Base-by-base conservation (phyloP, 2,113 vertebrate genomes). In the Oxyura jamaicensis region DNA sequence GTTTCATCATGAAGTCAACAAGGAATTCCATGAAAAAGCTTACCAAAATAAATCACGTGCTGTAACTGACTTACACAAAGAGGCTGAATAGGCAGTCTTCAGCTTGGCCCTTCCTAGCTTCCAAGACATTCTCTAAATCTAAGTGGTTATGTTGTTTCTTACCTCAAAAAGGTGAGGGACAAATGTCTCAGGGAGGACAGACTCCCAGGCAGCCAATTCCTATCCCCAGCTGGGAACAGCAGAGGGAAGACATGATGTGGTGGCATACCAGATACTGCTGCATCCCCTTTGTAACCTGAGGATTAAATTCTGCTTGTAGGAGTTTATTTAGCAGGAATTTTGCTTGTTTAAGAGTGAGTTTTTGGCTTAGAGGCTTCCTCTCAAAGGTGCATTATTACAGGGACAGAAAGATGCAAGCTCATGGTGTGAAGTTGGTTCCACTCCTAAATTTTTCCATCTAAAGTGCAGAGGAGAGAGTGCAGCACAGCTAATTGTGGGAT, bases 211-310 rank as follows among this genome's bases (percentile, higher is more conserved):
- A 76, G 73, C 28, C 80, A 89, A 35, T 28, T 75, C 62, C 63
- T 56, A 3, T 19, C 66, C 58, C 67, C 68, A 66, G 8, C 62
- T 75, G 55, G 56, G 11, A 65, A 86, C 33, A 71, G 2, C 13
- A 48, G 46, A 48, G 46, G 46, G 20, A 11, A 48, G 46, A 48
- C 20, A 48, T 22, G 20, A 48, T 10, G 46, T 48, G 20, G 46
- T 48, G 46, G 46, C 1, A 0, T 3, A 52, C 15, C 0, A 2
- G 41, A 35, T 33, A 63, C 16, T 68, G 79, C 36, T 41, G 19
- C 35, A 36, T 22, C 13, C 20, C 11, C 10, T 79, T 44, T 16
- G 10, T 10, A 74, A 46, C 50, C 75, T 28, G 50, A 71, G 44
- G 35, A 74, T 26, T 33, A 39, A 88, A 56, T 23, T 73, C n/a